Base-by-base conservation (phyloP, 2,113 vertebrate species). In the Choloepus hoffmanni region DNA sequence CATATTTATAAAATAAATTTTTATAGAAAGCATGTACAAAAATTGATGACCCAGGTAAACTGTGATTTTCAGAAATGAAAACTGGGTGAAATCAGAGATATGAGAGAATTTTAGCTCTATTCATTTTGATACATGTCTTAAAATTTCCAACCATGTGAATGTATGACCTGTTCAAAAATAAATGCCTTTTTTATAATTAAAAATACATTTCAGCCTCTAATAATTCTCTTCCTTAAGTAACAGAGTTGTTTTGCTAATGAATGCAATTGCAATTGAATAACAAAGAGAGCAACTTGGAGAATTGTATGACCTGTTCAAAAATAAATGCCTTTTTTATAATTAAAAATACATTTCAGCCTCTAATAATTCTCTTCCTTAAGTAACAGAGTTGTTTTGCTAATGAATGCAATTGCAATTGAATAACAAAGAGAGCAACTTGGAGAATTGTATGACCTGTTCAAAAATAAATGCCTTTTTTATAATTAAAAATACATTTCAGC, bases 341-440 rank as follows among this genome's bases (percentile, higher is more conserved):
- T 9, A 24, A 67, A 48, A 23, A n/a, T 19, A 79, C 28, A 43
- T 65, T 70, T 68, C 13, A 18, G 12, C 26, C 43, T 45, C 67
- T 88, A 88, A 85, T 60, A 85, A 43, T 2, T 28, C 48, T 85
- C 40, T 83, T 77, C 28, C 33, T 19, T 88, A 96, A 96, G 26
- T 7, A 73, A 43, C 30, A 50, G 9, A 95, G 28, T 21, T 50
- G 6, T 43, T 77, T 88, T 43, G 50, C 65, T 89, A 60, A 11
- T 21, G n/a, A 70, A 36, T 18, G 5, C 2, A 18, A 1, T 16
- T 65, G 3, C 19, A 67, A 33, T 78, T 92, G n/a, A 58, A 88
- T 82, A 9, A 62, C 4, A 13, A 89, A 77, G 83, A 83, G 16
- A 63, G 12, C 13, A 82, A 24, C 26, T 18, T 24, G 12, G 33